Conservation (phyloP, 2,888 invertebrate genomes). For the Horisme vitalbata region DNA sequence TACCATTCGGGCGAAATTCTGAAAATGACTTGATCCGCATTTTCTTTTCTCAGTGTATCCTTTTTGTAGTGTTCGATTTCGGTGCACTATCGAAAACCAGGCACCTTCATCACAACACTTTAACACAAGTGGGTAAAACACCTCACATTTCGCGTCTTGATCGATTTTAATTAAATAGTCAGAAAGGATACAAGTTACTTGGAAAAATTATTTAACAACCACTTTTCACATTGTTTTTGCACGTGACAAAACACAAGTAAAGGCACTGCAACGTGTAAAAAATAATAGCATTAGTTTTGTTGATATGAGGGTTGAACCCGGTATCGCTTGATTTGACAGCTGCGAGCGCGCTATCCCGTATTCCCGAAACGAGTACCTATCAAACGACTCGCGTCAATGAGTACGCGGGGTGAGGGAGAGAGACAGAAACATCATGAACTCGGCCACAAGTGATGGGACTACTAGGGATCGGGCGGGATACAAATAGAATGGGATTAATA, state of each 20-base stretch:
- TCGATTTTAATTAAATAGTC: conserved; percentile 53
- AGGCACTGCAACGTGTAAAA: conserved; percentile 72
- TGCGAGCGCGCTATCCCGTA: conserved; percentile 76
- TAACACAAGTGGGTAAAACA: conserved; percentile 58
- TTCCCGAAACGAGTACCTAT: conserved; percentile 78
- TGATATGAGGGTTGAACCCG: conserved; percentile 42
- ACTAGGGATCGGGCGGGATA: conserved; percentile 65
- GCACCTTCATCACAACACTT: conserved; percentile 77
- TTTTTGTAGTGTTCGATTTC: conserved; percentile 71
- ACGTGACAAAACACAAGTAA: conserved; percentile 81
- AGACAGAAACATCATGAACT: conserved; percentile 57
- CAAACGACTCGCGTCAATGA: conserved; percentile 71
- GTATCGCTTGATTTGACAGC: conserved; percentile 80
- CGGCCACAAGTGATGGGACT: conserved; percentile 58
- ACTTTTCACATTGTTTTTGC: conserved; percentile 84
- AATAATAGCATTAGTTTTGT: conserved; percentile 45
- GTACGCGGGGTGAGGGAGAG: conserved; percentile 53
- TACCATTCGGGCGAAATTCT: conserved; percentile 81
- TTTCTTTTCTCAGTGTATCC: conserved; percentile 81
- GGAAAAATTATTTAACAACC: conserved; percentile 79
- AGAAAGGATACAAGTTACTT: conserved; percentile 81
- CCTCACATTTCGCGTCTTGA: conserved; percentile 74
- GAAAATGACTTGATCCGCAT: conserved; percentile 78
- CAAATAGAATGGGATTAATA: conserved; percentile 75
- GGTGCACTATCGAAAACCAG: conserved; percentile 62